Conservation (phyloP, 2,888 invertebrate genomes). For the Caradrina clavipalpis region DNA sequence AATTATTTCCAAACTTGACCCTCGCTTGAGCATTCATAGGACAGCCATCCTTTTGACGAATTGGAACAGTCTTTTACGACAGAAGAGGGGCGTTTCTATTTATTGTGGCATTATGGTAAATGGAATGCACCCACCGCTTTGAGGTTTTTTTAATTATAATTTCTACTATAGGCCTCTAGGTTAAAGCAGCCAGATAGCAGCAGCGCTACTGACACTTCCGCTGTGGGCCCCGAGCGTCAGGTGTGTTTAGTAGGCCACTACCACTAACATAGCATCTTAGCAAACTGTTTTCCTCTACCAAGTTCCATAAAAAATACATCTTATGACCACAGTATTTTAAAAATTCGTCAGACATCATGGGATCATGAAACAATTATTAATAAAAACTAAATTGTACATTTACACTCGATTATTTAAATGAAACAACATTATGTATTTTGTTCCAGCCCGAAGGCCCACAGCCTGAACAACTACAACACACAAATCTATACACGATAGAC, state of each 20-base stretch:
- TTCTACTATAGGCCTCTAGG: conserved; percentile 25
- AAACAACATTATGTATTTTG: conserved; percentile 23
- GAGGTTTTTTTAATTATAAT: conserved; percentile 4
- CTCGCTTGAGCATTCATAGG: too few species aligned
- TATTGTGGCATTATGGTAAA: background rate
- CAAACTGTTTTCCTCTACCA: background rate
- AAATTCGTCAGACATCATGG: too few species aligned
- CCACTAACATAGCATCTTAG: background rate
- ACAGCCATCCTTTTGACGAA: too few species aligned
- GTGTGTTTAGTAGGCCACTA: conserved; percentile 27
- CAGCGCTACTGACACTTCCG: conserved; percentile 14
- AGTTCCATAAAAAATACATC: background rate
- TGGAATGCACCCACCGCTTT: background rate
- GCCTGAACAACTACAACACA: conserved; percentile 82
- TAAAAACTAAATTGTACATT: too few species aligned
- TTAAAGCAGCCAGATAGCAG: conserved; percentile 19
- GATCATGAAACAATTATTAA: too few species aligned
- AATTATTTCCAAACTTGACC: too few species aligned
- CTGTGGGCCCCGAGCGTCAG: conserved; percentile 13
- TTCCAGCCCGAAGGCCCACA: conserved; percentile 79
- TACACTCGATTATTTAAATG: too few species aligned
- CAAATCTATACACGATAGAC: conserved; percentile 77
- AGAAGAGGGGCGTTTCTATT: background rate
- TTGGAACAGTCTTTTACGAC: background rate
- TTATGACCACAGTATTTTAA: too few species aligned